A percentile compares a stretch with the other conserved stretches of the same genome.
Evolutionary conservation across 2,113 vertebrate genomes (phyloP).

Genomic region (Centropus unirufus): DNA sequence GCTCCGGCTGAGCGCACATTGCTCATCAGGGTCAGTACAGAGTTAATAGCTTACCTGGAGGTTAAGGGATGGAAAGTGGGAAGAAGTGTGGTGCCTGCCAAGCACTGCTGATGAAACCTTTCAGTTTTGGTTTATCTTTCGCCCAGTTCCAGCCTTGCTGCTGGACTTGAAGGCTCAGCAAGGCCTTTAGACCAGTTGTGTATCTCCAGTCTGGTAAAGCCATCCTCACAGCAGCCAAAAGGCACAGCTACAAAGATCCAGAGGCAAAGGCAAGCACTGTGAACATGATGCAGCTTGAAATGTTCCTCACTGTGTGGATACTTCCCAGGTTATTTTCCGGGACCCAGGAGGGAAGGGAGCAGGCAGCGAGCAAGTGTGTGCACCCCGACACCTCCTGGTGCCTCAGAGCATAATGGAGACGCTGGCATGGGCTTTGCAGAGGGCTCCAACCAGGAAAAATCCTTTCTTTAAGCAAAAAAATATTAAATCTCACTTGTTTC

Average conservation of each 20-base stretch:
- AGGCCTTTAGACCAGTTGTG: background rate
- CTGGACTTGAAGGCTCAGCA: too few relatives aligned
- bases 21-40: too few relatives aligned
- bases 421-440: fast-evolving
- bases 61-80: background rate
- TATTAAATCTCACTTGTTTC: background rate
- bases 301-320: background rate
- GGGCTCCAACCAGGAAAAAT: fast-evolving
- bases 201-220: background rate
- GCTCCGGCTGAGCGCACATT: fast-evolving
- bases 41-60: background rate
- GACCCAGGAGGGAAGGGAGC: background rate
- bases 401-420: background rate
- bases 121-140: too few relatives aligned
- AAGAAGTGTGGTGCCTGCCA: fast-evolving
- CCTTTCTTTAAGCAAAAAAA: background rate
- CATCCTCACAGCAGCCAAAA: background rate
- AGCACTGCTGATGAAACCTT: background rate
- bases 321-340: background rate
- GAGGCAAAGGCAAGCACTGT: background rate
- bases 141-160: background rate
- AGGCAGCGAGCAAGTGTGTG: fast-evolving
- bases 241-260: background rate
- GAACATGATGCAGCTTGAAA: background rate
- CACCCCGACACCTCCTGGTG: background rate